Evolutionary conservation across 2,113 vertebrate species (phyloP).

Genomic region (Clarias macrocephalus): DNA sequence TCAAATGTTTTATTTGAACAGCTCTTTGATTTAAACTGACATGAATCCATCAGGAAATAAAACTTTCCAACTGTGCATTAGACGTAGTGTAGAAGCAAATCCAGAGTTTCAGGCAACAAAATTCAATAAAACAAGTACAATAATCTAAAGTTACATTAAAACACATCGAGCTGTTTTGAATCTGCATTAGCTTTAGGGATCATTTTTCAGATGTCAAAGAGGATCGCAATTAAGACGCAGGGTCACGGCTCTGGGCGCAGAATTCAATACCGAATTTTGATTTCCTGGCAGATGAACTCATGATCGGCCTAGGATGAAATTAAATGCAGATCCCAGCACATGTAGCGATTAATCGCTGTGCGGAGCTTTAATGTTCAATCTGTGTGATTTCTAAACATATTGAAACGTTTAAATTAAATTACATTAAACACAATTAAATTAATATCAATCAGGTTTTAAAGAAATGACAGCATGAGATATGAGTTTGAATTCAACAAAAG

Average conservation of each 20-base stretch:
- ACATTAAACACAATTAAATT: background rate
- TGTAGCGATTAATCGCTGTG: background rate
- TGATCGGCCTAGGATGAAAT: background rate
- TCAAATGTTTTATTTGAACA: background rate
- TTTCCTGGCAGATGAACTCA: constrained; percentile 3
- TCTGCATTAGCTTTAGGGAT: constrained; percentile 15
- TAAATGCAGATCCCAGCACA: background rate
- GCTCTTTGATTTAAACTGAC: background rate
- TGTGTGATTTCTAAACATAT: constrained; percentile 19
- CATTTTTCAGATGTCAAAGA: background rate
- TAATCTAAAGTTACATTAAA: constrained; percentile 10
- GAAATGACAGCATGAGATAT: constrained; percentile 28
- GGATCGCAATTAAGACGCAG: background rate
- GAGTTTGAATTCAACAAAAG: background rate
- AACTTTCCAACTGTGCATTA: background rate
- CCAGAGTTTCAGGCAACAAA: background rate
- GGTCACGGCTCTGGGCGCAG: background rate
- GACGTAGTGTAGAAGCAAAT: background rate
- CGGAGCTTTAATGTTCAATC: background rate
- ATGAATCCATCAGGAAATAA: background rate
- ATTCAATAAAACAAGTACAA: background rate
- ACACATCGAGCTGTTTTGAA: constrained; percentile 10
- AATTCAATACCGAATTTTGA: constrained; percentile 17
- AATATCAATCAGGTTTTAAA: background rate
- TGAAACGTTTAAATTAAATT: background rate